Percentiles rank a stretch among this genome's conserved stretches.
Conservation (phyloP, 2,113 vertebrate genomes). For the Nothobranchius furzeri region DNA sequence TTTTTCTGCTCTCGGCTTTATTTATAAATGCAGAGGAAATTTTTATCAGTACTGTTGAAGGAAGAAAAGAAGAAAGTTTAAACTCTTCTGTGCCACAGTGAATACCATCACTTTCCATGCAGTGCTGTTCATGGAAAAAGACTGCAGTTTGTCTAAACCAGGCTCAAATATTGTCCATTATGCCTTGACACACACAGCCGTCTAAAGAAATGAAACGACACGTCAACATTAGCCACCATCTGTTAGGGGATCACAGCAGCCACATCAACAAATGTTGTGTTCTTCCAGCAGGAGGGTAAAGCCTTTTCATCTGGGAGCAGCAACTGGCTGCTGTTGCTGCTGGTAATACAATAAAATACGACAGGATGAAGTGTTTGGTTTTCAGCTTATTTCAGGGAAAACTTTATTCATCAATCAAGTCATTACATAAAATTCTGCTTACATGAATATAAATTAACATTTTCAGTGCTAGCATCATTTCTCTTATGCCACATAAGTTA, state of each 20-base stretch:
- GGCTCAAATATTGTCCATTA: slow-evolving; percentile 20
- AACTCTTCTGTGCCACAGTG: too few species aligned
- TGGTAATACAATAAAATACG: neutral
- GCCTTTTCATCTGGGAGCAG: neutral
- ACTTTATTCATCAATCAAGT: too few species aligned
- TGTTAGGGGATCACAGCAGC: neutral
- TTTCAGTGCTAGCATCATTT: too few species aligned
- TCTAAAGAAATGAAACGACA: slow-evolving; percentile 33
- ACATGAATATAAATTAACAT: too few species aligned
- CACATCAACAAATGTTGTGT: neutral
- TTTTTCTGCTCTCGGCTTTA: too few species aligned
- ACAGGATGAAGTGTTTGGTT: neutral
- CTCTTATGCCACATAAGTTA: too few species aligned
- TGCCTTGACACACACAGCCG: slow-evolving; percentile 21
- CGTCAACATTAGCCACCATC: neutral
- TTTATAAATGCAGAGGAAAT: too few species aligned
- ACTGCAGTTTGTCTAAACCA: slow-evolving; percentile 13
- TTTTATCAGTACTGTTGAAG: too few species aligned
- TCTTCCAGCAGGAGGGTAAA: neutral
- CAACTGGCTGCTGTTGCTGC: neutral
- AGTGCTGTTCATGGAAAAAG: neutral
- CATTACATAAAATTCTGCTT: too few species aligned
- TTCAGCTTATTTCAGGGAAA: neutral
- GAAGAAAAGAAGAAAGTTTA: too few species aligned
- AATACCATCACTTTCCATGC: neutral